Percentiles rank a stretch among this genome's conserved stretches.
These are phyloP conservation scores for Epinotia brunnichana DNA, from an alignment of 2,888 invertebrate genomes.

Conservation along the genomic window DNA sequence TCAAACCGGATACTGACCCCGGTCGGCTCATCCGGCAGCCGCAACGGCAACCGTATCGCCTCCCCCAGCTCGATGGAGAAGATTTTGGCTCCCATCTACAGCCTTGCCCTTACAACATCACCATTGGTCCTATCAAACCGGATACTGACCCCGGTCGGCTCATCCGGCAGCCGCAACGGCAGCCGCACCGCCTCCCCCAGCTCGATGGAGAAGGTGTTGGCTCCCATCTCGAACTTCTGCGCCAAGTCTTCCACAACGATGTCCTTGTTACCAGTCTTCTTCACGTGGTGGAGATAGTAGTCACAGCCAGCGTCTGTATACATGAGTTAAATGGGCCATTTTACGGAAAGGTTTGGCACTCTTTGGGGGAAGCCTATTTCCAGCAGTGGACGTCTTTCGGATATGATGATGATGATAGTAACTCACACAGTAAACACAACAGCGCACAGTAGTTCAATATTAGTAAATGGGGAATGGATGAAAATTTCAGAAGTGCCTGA, in stretches of 20 bases:
- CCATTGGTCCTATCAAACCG: background rate
- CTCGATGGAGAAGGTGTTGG: constrained; percentile 75
- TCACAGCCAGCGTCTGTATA: constrained; percentile 70
- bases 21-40: constrained; percentile 67
- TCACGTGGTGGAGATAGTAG: constrained; percentile 70
- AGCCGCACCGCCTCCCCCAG: constrained; percentile 65
- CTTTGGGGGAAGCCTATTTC: too few relatives aligned
- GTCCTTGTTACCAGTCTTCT: constrained; percentile 70
- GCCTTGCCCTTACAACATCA: background rate
- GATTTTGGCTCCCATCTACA: constrained; percentile 80
- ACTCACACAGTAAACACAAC: too few relatives aligned
- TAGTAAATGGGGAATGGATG: too few relatives aligned
- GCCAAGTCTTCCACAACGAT: constrained; percentile 67
- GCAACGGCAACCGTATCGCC: constrained; percentile 63
- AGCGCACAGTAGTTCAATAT: too few relatives aligned
- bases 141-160: constrained; percentile 62
- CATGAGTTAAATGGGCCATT: too few relatives aligned
- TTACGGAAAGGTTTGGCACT: too few relatives aligned
- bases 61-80: constrained; percentile 73
- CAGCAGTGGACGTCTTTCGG: too few relatives aligned
- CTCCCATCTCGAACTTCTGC: constrained; percentile 78
- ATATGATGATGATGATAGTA: too few relatives aligned
- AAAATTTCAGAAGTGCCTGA: too few relatives aligned
- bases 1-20: constrained; percentile 58
- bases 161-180: constrained; percentile 71